Evolutionary conservation across 2,113 vertebrate species (phyloP), one percentile per base, ranked within the genome.

Genomic region (Scomber colias): DNA sequence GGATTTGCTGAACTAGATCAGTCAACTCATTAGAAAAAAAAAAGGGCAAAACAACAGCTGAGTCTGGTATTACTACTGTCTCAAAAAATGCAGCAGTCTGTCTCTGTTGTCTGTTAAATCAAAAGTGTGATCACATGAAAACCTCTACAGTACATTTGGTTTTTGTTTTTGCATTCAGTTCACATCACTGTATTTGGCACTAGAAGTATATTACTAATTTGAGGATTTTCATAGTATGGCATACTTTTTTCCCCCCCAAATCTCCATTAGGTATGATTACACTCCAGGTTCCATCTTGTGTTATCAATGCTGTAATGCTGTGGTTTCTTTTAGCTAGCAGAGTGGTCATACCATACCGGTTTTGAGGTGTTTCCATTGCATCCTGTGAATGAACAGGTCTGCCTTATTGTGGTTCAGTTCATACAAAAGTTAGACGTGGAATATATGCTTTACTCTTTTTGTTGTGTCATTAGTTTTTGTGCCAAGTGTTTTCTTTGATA

Each of bases 401-500:
- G 77, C 69, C 55, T 79, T 76, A 53, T 5, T 46, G 17, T 77
- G 8, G 30, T 69, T 71, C 72, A 40, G 15, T 55, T 62, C 11
- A 10, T 53, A 53, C n/a, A 62, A 14, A 46, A 49, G 56, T 53
- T 40, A 65, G 4, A 69, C 13, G 54, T 48, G 46, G 54, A 44
- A 55, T 56, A 62, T 24, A 55, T 45, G 3, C 4, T 64, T 6
- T 30, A 19, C 53, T 9, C 61, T 19, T 60, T 59, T 31, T 67
- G 15, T 13, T 0, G 5, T 56, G 67, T 61, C 24, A 49, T 64
- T 78, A 50, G 40, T 79, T 74, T 62, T 55, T 50, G 30, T 78
- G 75, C 78, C 74, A 85, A 63, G 57, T 50, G 67, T 27, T 85
- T 85, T 19, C 21, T 85, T 62, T 76, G 4, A 71, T 53, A 82